Percentiles rank a stretch among this genome's conserved stretches.
phyloP scores from a whole-genome alignment of 1,140 invertebrate species.

The Phthorimaea operculella region DNA sequence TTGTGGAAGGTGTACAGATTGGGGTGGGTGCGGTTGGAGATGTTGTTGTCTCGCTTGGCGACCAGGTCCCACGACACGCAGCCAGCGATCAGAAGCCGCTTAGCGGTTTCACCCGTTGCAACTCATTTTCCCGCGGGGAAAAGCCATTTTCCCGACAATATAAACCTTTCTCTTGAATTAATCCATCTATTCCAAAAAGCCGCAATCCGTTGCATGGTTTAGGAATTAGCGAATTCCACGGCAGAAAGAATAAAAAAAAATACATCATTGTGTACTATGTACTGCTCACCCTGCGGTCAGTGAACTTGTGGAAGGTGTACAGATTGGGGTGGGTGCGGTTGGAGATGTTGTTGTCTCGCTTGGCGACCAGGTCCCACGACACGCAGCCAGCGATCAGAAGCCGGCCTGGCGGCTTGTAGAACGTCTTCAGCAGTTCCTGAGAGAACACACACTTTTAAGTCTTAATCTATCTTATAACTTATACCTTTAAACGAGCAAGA shows the following conservation, averaged over 20 bases:
- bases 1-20: constrained; percentile 74
- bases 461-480: too few species aligned
- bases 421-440: constrained; percentile 70
- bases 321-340: constrained; percentile 72
- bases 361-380: constrained; percentile 74
- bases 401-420: constrained; percentile 71
- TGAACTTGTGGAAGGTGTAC: constrained; percentile 73
- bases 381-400: constrained; percentile 72
- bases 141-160: too few species aligned
- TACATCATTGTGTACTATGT: too few species aligned
- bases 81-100: constrained; percentile 71
- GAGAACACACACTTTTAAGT: too few species aligned
- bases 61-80: constrained; percentile 74
- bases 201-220: too few species aligned
- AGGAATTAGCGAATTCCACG: too few species aligned
- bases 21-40: constrained; percentile 69
- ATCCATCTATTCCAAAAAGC: too few species aligned
- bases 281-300: constrained; percentile 68
- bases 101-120: too few species aligned
- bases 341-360: constrained; percentile 68
- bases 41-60: constrained; percentile 69
- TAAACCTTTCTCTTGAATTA: too few species aligned
- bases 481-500: too few species aligned
- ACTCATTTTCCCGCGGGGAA: too few species aligned
- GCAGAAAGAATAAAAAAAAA: too few species aligned